Evolutionary conservation across 1,140 invertebrate genomes (phyloP).

Genomic region (Bemisia tabaci): DNA sequence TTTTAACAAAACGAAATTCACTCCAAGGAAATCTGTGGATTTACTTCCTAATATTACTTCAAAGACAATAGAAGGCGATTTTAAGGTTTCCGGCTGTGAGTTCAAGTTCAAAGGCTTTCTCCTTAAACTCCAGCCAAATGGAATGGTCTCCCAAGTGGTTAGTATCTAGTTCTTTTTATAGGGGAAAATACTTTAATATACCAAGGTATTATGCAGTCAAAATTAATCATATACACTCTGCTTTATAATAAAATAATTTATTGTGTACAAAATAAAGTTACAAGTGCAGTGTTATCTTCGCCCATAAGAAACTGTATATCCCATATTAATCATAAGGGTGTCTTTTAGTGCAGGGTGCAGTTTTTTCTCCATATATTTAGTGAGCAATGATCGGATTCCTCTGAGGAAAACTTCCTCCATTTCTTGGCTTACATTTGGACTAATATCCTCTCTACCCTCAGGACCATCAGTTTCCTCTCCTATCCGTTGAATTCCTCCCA

Average conservation of each 20-base stretch:
- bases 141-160: no score
- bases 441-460: conserved; percentile 26
- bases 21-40: no score
- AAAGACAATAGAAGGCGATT: no score
- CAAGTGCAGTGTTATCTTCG: conserved; percentile 20
- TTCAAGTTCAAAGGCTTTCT: no score
- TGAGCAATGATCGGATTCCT: conserved; percentile 59
- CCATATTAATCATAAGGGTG: conserved; percentile 68
- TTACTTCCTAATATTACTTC: no score
- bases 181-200: no score
- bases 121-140: no score
- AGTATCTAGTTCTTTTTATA: no score
- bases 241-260: not conserved
- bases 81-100: no score
- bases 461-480: conserved; percentile 13
- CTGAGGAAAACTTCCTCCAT: conserved; percentile 71
- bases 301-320: conserved; percentile 69
- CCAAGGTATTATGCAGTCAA: no score
- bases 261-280: not conserved
- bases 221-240: no score
- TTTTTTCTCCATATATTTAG: conserved; percentile 66
- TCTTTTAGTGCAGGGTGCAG: conserved; percentile 69
- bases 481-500: not conserved
- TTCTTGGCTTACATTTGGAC: conserved; percentile 31
- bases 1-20: no score